These are phyloP conservation scores for Cosmia pyralina DNA, from an alignment of 2,888 invertebrate genomes.

Conservation along the genomic window DNA sequence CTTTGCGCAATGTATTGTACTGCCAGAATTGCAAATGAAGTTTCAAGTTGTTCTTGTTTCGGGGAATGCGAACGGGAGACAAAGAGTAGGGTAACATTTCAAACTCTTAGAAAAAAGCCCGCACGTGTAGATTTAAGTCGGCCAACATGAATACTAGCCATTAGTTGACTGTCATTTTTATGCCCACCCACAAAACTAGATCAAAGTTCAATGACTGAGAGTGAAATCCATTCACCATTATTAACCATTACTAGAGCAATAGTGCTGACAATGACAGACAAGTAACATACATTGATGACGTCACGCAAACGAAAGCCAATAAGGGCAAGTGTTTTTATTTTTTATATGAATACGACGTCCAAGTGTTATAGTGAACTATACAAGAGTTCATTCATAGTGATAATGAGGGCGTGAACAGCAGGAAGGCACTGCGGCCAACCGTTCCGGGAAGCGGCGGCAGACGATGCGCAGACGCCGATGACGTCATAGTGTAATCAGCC, in stretches of 20 bases:
- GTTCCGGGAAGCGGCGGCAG: constrained; percentile 87
- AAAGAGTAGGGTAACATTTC: constrained; percentile 36
- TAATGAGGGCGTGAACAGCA: constrained; percentile 80
- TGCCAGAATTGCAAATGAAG: constrained; percentile 35
- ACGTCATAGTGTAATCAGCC: constrained; percentile 83
- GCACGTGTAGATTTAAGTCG: constrained; percentile 65
- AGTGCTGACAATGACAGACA: constrained; percentile 82
- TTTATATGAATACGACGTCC: constrained; percentile 65
- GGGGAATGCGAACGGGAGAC: constrained; percentile 28
- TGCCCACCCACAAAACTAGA: constrained; percentile 84
- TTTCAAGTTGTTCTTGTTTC: constrained; percentile 23
- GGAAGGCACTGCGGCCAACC: constrained; percentile 83
- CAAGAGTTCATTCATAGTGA: constrained; percentile 80
- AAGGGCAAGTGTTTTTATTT: constrained; percentile 68
- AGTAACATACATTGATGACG: constrained; percentile 78
- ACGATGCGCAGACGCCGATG: constrained; percentile 85
- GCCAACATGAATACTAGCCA: constrained; percentile 68
- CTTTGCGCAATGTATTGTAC: constrained; percentile 27
- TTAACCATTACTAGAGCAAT: constrained; percentile 82
- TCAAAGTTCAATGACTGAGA: constrained; percentile 87
- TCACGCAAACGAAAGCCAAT: constrained; percentile 75
- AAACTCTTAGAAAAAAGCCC: constrained; percentile 57
- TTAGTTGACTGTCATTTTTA: constrained; percentile 76
- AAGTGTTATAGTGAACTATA: constrained; percentile 65
- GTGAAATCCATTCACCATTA: constrained; percentile 86